Base-by-base conservation (phyloP, 2,888 invertebrate genomes). In the Arenicola marina region DNA sequence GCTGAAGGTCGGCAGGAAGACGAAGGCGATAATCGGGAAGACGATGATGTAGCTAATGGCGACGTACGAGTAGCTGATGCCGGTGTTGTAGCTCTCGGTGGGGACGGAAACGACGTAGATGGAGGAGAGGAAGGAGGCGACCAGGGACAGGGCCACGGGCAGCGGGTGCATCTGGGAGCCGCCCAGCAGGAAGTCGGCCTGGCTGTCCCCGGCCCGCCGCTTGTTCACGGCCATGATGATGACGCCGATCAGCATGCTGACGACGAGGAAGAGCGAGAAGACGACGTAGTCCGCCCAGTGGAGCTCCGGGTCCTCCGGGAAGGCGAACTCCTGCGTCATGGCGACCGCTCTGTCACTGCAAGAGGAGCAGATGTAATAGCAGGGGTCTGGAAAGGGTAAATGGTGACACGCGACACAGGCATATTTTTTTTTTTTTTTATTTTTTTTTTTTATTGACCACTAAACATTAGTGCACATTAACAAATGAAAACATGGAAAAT, bases 51-150 rank as follows among this genome's bases (percentile, higher is more conserved):
- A 53, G 24, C 29, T 53, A 32, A 53, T 11, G 48, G 7, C 26
- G n/a, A 48, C 18, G 24, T 48, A 48, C 18, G 26, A 11, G 48
- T 48, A 48, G 18, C 48, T 24, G 26, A 48, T 48, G 7, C 48
- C 48, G 48, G 24, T n/a, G 48, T 48, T 48, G 26, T 48, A 48
- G 48, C 48, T 48, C 48, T 48, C 48, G 48, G 48, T 24, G 7
- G 48, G 48, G 26, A 48, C 7, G 11, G 48, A 48, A 7, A 48
- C 48, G 48, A 48, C 26, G 26, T n/a, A 48, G 48, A 48, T 48
- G 24, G 48, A 11, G 15, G 48, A 48, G 18, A 48, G 48, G 26
- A 48, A 48, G 18, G 48, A 48, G 26, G 48, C 48, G 18, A n/a
- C 18, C 18, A 48, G 11, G 18, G 48, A 48, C 7, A 48, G 7